Evolutionary conservation across 1,140 invertebrate species (phyloP).

Genomic region (Odontomachus brunneus): DNA sequence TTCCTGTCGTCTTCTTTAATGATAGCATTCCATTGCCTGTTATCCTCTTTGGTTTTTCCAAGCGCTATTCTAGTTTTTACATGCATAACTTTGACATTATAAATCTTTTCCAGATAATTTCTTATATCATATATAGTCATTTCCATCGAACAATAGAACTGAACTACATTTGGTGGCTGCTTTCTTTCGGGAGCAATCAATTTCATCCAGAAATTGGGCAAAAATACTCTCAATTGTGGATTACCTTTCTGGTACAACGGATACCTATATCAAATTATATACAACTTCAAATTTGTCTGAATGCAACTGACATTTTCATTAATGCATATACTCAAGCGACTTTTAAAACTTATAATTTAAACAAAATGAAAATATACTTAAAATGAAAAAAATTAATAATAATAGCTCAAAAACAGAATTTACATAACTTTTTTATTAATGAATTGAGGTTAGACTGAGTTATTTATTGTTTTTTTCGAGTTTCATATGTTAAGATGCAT

Average conservation of each 20-base stretch:
- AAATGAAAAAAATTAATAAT: background rate
- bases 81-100: slow-evolving; percentile 91
- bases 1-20: slow-evolving; percentile 94
- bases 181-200: slow-evolving; percentile 88
- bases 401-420: background rate
- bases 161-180: slow-evolving; percentile 91
- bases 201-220: slow-evolving; percentile 98
- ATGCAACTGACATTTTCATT: no score
- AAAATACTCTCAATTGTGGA: slow-evolving; percentile 94
- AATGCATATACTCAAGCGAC: no score
- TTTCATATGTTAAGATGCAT: background rate
- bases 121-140: slow-evolving; percentile 94
- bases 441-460: slow-evolving; percentile 7
- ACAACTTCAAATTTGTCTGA: background rate
- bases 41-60: slow-evolving; percentile 86
- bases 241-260: slow-evolving; percentile 95
- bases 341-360: no score
- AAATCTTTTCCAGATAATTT: slow-evolving; percentile 98
- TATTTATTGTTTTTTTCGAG: background rate
- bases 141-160: slow-evolving; percentile 94
- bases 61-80: slow-evolving; percentile 90
- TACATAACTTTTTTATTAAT: background rate
- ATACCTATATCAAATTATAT: slow-evolving; percentile 87
- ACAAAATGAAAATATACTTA: no score
- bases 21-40: slow-evolving; percentile 87